Evolutionary conservation across 2,888 invertebrate species (phyloP).

Genomic region (Hedya salicella): DNA sequence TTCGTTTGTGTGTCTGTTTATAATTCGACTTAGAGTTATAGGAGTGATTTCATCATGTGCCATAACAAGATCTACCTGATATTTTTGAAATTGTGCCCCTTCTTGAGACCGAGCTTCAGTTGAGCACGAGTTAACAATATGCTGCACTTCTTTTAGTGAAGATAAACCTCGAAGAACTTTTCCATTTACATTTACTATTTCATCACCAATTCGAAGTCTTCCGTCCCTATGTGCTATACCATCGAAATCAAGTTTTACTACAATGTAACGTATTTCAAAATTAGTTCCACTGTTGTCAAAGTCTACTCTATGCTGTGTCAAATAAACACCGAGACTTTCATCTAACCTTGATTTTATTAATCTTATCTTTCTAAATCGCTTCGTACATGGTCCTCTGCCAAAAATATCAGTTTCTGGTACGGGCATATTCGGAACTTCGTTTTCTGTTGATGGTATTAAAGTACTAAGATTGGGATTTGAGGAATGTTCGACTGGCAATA

Average conservation of each 20-base stretch:
- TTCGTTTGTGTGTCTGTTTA: constrained; percentile 69
- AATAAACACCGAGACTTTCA: constrained; percentile 89
- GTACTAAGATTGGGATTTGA: constrained; percentile 65
- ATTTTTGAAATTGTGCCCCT: constrained; percentile 72
- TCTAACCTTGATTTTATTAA: constrained; percentile 87
- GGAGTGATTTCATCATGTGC: constrained; percentile 87
- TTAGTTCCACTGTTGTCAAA: constrained; percentile 80
- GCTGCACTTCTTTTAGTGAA: constrained; percentile 87
- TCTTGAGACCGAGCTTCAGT: constrained; percentile 75
- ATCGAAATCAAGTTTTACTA: constrained; percentile 86
- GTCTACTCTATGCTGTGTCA: constrained; percentile 87
- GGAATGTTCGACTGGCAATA: constrained; percentile 68
- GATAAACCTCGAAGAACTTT: constrained; percentile 90
- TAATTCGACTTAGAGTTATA: constrained; percentile 77
- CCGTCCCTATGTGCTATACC: constrained; percentile 92
- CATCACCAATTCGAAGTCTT: constrained; percentile 92
- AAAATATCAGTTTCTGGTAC: constrained; percentile 71
- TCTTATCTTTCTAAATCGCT: constrained; percentile 87
- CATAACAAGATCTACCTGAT: constrained; percentile 86
- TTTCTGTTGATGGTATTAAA: constrained; percentile 62
- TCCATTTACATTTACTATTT: constrained; percentile 95
- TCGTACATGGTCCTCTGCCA: constrained; percentile 85
- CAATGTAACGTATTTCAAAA: constrained; percentile 86
- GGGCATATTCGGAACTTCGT: constrained; percentile 61
- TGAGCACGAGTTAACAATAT: constrained; percentile 83